These are phyloP conservation scores for Fregata magnificens DNA, from an alignment of 2,113 vertebrate species.

Conservation along the genomic window DNA sequence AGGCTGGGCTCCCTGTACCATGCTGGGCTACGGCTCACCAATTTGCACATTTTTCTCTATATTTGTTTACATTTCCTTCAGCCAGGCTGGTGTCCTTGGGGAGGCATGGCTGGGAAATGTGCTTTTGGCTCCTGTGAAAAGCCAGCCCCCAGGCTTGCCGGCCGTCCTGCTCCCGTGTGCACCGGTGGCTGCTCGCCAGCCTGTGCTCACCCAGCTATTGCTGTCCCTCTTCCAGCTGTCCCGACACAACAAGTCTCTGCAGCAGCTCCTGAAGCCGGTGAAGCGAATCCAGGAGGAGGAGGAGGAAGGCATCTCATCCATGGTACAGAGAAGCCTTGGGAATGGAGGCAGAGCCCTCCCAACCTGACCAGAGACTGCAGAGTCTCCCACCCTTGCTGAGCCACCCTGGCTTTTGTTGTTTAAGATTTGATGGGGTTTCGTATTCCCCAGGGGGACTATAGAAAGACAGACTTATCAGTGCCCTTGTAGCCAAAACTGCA, in stretches of 20 bases:
- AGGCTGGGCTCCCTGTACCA: not conserved
- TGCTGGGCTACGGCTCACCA: not conserved
- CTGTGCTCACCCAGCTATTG: not conserved
- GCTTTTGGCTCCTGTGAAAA: not conserved
- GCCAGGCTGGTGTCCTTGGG: not conserved
- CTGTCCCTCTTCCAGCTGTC: conserved; percentile 79
- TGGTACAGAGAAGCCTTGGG: conserved; percentile 71
- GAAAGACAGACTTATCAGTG: not conserved
- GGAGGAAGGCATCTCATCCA: conserved; percentile 95
- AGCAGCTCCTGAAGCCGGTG: conserved; percentile 86
- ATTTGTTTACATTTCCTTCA: not conserved
- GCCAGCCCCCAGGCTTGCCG: not conserved
- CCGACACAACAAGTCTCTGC: conserved; percentile 90
- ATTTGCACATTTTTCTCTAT: not conserved
- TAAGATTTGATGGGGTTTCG: not conserved
- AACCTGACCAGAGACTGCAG: not conserved
- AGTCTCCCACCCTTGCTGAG: not conserved
- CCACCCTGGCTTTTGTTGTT: not conserved
- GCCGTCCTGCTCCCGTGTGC: not conserved
- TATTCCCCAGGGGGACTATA: not conserved
- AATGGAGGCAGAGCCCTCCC: not conserved
- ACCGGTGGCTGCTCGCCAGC: not conserved
- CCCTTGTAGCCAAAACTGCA: not conserved
- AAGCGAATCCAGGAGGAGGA: conserved; percentile 88
- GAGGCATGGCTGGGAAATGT: not conserved